A percentile compares a stretch with the other conserved stretches of the same genome.
Conservation (phyloP, 2,797 vertebrate species). For the Manis pentadactyla region DNA sequence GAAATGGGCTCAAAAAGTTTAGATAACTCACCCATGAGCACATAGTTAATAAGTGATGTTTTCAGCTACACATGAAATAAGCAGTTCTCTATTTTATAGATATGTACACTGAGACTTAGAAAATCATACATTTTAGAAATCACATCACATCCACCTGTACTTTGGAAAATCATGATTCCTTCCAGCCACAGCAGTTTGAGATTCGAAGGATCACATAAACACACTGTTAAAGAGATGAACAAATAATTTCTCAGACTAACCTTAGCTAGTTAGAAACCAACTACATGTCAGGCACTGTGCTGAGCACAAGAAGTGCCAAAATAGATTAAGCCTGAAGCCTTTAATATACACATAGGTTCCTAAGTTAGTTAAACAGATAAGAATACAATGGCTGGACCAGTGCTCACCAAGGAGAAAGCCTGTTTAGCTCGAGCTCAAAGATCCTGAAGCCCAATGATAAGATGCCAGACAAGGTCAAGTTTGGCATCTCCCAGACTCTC, state of each 20-base stretch:
- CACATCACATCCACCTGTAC: not conserved
- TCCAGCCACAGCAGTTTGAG: not conserved
- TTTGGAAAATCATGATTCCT: not conserved
- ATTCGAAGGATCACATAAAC: not conserved
- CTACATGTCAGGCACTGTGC: not conserved
- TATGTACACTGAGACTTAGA: not conserved
- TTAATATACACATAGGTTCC: not conserved
- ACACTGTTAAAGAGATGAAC: not conserved
- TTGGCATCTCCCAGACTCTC: not conserved
- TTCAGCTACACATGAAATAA: not conserved
- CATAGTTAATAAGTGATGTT: not conserved
- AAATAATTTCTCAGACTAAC: slow-evolving; percentile 13
- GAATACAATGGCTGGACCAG: not conserved
- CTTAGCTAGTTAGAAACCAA: not conserved
- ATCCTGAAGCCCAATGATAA: not conserved
- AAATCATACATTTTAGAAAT: slow-evolving; percentile 13
- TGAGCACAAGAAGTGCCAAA: not conserved
- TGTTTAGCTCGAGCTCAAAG: not conserved
- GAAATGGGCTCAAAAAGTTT: not conserved
- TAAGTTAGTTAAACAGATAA: not conserved
- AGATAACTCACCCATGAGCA: not conserved
- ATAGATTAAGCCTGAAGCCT: not conserved
- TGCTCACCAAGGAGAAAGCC: not conserved
- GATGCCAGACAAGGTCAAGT: not conserved
- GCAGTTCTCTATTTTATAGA: not conserved